These are phyloP conservation scores for Haliaeetus leucogaster DNA, from an alignment of 2,113 vertebrate species.

Conservation along the genomic window DNA sequence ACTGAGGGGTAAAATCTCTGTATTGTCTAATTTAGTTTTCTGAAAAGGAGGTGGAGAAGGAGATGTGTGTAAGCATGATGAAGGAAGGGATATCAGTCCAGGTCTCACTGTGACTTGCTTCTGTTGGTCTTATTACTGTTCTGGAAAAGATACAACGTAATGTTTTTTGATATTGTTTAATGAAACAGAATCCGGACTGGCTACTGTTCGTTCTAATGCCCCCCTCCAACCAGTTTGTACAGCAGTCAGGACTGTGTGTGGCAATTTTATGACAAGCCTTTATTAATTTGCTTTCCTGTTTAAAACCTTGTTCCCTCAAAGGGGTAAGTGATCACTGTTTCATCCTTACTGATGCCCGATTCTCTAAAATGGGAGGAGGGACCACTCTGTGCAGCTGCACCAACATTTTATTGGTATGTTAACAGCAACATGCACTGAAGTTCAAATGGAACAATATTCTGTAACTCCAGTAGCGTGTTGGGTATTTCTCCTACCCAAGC, in stretches of 20 bases:
- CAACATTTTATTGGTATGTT: background rate
- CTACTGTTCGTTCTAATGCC: background rate
- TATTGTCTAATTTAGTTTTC: background rate
- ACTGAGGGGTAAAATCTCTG: background rate
- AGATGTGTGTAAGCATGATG: background rate
- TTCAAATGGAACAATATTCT: background rate
- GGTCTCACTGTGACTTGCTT: background rate
- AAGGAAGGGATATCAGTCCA: background rate
- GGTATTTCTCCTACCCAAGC: background rate
- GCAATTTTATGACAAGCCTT: background rate
- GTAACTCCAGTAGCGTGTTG: background rate
- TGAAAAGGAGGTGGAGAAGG: background rate
- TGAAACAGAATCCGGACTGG: background rate
- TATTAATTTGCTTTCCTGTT: background rate
- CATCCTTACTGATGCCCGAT: background rate
- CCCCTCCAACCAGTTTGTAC: background rate
- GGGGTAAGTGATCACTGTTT: background rate
- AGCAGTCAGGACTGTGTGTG: background rate
- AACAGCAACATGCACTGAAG: background rate
- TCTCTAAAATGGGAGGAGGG: background rate
- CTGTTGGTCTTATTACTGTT: background rate
- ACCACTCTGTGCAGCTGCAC: background rate
- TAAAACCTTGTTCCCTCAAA: background rate
- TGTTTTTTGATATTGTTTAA: background rate
- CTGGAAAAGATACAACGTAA: background rate